These are phyloP conservation scores for Hassar affinis DNA, from an alignment of 2,113 vertebrate genomes.

Conservation along the genomic window DNA sequence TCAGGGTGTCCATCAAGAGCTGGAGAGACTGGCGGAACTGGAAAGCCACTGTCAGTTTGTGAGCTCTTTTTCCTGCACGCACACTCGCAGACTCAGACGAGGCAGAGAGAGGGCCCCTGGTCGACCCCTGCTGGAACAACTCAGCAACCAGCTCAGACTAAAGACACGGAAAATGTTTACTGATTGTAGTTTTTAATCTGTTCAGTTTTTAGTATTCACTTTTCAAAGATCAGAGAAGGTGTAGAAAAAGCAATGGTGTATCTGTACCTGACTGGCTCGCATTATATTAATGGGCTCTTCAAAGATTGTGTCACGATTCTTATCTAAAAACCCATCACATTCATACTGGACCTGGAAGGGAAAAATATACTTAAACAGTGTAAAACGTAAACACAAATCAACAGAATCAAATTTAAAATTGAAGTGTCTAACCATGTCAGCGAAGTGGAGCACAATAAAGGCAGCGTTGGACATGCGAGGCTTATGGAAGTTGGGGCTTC, in stretches of 20 bases:
- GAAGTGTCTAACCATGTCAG: conserved; percentile 68
- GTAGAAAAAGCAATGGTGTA: background rate
- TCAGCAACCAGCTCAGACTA: conserved; percentile 75
- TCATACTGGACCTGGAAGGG: conserved; percentile 74
- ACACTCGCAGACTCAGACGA: conserved; percentile 49
- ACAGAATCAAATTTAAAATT: background rate
- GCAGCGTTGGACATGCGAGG: conserved; percentile 70
- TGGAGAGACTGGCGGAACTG: conserved; percentile 78
- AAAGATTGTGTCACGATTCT: conserved; percentile 76
- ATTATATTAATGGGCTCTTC: conserved; percentile 80
- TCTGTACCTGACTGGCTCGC: conserved; percentile 76
- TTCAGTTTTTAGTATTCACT: background rate
- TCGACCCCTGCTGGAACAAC: conserved; percentile 70
- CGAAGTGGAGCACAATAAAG: conserved; percentile 77
- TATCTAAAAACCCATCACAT: conserved; percentile 75
- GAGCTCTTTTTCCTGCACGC: conserved; percentile 62
- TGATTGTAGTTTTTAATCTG: background rate
- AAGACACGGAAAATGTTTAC: background rate
- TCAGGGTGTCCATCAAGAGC: conserved; percentile 73
- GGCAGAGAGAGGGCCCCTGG: background rate
- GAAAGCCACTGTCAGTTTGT: conserved; percentile 71
- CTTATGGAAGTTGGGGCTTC: conserved; percentile 73
- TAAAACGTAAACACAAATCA: background rate
- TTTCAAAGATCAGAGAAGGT: background rate
- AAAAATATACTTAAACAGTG: background rate